A percentile compares a stretch with the other conserved stretches of the same genome.
Evolutionary conservation across 2,888 invertebrate genomes (phyloP).

Genomic region (Cerastoderma edule): DNA sequence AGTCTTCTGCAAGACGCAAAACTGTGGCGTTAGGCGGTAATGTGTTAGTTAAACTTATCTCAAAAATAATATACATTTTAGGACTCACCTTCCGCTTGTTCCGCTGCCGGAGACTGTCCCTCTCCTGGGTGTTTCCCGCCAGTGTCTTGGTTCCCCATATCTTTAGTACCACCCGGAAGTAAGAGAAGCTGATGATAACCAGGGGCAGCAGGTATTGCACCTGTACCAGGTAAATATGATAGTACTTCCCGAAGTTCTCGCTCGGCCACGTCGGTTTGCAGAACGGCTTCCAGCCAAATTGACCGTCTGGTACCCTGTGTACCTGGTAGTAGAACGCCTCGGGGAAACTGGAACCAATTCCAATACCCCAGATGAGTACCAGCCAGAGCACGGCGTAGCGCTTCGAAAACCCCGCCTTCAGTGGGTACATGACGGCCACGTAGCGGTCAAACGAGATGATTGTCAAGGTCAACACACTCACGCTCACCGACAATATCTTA

Average conservation of each 20-base stretch:
- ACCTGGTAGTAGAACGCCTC: slow-evolving; percentile 85
- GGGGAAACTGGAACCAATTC: slow-evolving; percentile 86
- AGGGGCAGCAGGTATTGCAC: slow-evolving; percentile 91
- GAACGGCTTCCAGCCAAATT: slow-evolving; percentile 75
- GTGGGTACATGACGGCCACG: slow-evolving; percentile 84
- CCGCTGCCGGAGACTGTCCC: slow-evolving; percentile 90
- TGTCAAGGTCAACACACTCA: slow-evolving; percentile 94
- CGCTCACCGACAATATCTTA: slow-evolving; percentile 93
- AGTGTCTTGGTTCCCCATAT: slow-evolving; percentile 90
- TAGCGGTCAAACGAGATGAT: slow-evolving; percentile 94
- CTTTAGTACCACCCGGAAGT: slow-evolving; percentile 91
- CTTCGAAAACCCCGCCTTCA: slow-evolving; percentile 88
- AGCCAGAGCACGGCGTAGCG: slow-evolving; percentile 90
- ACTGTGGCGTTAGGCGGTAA: too few species aligned
- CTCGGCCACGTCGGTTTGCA: slow-evolving; percentile 74
- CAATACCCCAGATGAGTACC: slow-evolving; percentile 90
- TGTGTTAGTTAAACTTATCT: too few species aligned
- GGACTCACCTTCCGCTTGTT: slow-evolving; percentile 91
- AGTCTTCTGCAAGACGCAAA: too few species aligned
- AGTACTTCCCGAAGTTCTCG: slow-evolving; percentile 77
- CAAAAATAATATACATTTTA: neutral
- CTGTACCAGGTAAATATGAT: slow-evolving; percentile 82
- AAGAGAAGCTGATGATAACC: slow-evolving; percentile 92
- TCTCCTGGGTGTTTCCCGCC: slow-evolving; percentile 91
- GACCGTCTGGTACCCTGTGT: slow-evolving; percentile 30